Base-by-base conservation (phyloP, 2,888 invertebrate species). In the Gryllus longicercus region DNA sequence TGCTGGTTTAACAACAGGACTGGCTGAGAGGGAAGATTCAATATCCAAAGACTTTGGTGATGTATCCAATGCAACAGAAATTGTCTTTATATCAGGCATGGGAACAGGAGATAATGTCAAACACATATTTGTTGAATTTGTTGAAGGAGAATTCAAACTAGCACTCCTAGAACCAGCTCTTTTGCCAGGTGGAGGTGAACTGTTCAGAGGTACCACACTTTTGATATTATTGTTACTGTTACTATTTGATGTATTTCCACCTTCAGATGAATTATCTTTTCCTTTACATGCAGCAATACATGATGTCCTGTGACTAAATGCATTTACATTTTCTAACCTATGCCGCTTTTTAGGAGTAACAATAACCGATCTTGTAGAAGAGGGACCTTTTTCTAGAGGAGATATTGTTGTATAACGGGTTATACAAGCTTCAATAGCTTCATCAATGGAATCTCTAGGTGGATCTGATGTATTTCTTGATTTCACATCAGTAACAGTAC, bases 321-420 rank as follows among this genome's bases (percentile, higher is more conserved):
- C 49, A 18, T 76, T 78, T 21, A 80, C 76, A 78, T 78, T 82
- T 87, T 93, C 93, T 79, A 92, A 84, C 82, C 93, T 88, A 84
- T 93, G 93, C 0, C 93, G 89, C 84, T 94, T 94, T 84, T 94
- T 94, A 1, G 94, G 93, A 1, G 94, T 93, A 1, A 92, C 92
- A 38, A 84, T 85, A 16, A 85, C 84, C 11, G 84, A 78, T 12
- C 82, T 81, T 18, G 78, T 82, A 84, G 84, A 82, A 85, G 85
- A 82, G 85, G 80, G 50, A 74, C 51, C 80, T 79, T 84, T 84
- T 23, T 85, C 84, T 50, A 74, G 78, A 14, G 81, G 78, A 84
- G 85, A 80, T 85, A 85, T 50, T 23, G 87, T 83, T 8, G 87
- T 84, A 82, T 87, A 89, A 84, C 87, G 87, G 81, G 87, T 89